Base-by-base conservation (phyloP, 2,888 invertebrate genomes). In the Rhodophaea formosa region DNA sequence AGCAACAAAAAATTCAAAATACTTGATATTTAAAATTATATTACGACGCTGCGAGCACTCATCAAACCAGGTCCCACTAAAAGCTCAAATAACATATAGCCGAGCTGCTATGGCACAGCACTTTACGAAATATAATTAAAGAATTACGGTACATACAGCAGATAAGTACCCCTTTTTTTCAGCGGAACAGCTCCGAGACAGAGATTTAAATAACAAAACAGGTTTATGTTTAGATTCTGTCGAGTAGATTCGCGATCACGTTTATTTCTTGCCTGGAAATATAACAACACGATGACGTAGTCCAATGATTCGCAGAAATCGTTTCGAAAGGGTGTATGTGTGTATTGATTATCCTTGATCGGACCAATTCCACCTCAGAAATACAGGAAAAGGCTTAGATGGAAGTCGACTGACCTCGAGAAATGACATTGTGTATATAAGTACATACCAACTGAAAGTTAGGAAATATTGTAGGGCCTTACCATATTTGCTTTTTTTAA, bases 351-450 rank as follows among this genome's bases (percentile, higher is more conserved):
- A 64, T 65, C 64, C 66, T 64, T 62, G 66, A 63, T 63, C 57
- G 63, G 61, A 60, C 64, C 43, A 59, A 64, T 67, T 60, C 17
- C 47, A 42, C 52, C 46, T 62, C 53, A 59, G 62, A 54, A 46
- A 60, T 63, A 69, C 67, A 67, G 70, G 71, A 72, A 74, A 74
- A 68, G 54, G 60, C 60, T 65, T 61, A 59, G 56, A 56, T 58
- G 59, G 58, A 59, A 63, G 59, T 59, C 52, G 58, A 29, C 53
- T 64, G 65, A 67, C 68, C 68, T 71, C 66, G 63, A 17, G 8
- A 51, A 57, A 53, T 58, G 56, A 59, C 54, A 58, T 58, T 57
- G 58, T 60, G 56, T 58, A 14, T 45, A 6, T 12, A 51, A n/a
- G 43, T 53, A 45, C 16, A 8, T 35, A 47, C 47, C 29, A 49